Percentiles rank a stretch among this genome's conserved stretches.
Conservation (phyloP, 1,140 invertebrate genomes). For the Lucilia cuprina region DNA sequence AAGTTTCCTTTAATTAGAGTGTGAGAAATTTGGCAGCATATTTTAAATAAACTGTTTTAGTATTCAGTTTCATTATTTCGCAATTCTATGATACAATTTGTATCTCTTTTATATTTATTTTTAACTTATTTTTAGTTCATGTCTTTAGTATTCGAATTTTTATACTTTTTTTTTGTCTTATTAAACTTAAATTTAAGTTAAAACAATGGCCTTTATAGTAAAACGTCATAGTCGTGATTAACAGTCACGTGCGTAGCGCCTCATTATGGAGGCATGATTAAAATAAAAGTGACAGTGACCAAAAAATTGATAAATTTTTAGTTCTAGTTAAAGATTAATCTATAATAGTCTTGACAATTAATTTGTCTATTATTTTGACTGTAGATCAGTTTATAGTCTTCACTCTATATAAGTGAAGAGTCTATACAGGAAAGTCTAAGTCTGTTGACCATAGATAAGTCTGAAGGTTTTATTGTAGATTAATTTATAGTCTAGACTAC, state of each 20-base stretch:
- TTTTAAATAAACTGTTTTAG: not conserved
- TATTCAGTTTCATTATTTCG: not conserved
- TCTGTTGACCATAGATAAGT: too few species aligned
- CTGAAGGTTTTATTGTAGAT: too few species aligned
- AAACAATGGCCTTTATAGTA: not conserved
- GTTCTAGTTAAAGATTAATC: too few species aligned
- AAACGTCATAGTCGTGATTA: constrained; percentile 24
- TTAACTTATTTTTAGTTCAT: not conserved
- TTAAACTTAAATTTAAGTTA: not conserved
- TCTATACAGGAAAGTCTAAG: too few species aligned
- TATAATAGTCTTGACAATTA: too few species aligned
- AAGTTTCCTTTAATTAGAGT: not conserved
- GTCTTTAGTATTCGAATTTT: not conserved
- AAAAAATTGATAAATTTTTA: not conserved
- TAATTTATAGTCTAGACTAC: too few species aligned
- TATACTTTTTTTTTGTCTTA: not conserved
- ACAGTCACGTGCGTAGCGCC: constrained; percentile 30
- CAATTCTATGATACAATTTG: not conserved
- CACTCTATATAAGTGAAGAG: too few species aligned
- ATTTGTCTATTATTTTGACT: too few species aligned
- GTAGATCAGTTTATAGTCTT: too few species aligned
- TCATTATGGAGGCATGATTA: constrained; percentile 21
- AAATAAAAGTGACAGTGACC: not conserved
- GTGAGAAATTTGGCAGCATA: not conserved
- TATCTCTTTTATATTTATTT: not conserved